Conservation (phyloP, 2,888 invertebrate species). For the Myathropa florea region DNA sequence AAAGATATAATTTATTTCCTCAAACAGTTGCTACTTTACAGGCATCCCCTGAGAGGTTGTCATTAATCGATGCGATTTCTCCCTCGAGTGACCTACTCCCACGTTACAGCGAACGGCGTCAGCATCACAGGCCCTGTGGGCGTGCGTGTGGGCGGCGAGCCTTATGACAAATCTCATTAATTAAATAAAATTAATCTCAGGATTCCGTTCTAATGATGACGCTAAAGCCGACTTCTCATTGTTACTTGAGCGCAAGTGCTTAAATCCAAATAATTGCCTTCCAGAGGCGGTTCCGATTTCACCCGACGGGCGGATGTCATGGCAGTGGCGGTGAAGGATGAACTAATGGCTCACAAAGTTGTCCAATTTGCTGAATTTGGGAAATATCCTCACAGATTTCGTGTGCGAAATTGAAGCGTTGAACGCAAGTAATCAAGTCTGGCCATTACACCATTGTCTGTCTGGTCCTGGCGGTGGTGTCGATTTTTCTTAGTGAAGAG, state of each 20-base stretch:
- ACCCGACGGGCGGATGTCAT: background rate
- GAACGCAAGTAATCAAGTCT: conserved; percentile 5
- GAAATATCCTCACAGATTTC: conserved; percentile 28
- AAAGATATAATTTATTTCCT: conserved; percentile 35
- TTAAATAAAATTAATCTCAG: conserved; percentile 52
- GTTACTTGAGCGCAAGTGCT: conserved; percentile 7
- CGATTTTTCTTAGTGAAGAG: background rate
- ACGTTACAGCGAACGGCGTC: background rate
- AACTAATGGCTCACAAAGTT: conserved; percentile 30
- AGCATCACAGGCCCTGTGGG: background rate
- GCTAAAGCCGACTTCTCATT: conserved; percentile 9
- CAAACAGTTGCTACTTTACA: background rate
- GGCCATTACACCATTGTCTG: background rate
- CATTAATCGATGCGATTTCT: conserved; percentile 39
- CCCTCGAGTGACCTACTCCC: conserved; percentile 29
- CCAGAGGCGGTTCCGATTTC: background rate
- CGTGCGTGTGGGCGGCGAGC: conserved; percentile 7
- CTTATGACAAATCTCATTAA: conserved; percentile 46
- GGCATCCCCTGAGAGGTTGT: background rate
- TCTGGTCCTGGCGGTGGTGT: background rate
- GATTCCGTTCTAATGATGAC: conserved; percentile 10
- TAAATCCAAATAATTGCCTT: conserved; percentile 14
- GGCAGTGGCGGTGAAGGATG: background rate
- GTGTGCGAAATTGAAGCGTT: background rate
- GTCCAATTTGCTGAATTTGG: conserved; percentile 33